A percentile compares a stretch with the other conserved stretches of the same genome.
These are phyloP conservation scores for Trachemys scripta DNA, from an alignment of 2,113 vertebrate species.

Conservation along the genomic window DNA sequence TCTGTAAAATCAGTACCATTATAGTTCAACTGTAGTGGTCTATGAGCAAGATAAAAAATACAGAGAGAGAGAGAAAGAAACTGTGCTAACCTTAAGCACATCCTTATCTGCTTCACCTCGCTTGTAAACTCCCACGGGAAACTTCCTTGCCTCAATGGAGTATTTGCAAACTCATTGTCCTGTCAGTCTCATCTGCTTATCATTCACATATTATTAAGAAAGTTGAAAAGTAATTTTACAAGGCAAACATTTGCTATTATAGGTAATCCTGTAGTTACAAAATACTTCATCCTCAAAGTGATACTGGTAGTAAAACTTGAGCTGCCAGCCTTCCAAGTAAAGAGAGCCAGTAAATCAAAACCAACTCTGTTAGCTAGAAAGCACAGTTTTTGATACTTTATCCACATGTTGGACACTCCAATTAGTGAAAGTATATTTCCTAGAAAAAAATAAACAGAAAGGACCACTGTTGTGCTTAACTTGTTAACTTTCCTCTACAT, in stretches of 20 bases:
- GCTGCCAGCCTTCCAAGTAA: constrained; percentile 37
- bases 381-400: constrained; percentile 49
- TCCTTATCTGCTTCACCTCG: background rate
- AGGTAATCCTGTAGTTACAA: constrained; percentile 52
- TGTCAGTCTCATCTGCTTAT: background rate
- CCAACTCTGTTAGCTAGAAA: constrained; percentile 45
- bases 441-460: constrained; percentile 52
- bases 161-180: background rate
- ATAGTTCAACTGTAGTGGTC: background rate
- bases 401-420: constrained; percentile 10
- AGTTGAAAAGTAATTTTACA: constrained; percentile 3
- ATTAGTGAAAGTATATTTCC: constrained; percentile 67
- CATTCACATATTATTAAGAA: background rate
- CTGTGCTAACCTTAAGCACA: background rate
- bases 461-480: constrained; percentile 54
- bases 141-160: background rate
- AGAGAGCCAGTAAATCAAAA: constrained; percentile 54
- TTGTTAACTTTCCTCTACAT: constrained; percentile 59
- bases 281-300: constrained; percentile 29
- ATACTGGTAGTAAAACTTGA: constrained; percentile 45
- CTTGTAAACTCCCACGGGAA: background rate
- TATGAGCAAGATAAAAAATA: background rate
- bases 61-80: background rate
- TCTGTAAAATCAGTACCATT: background rate
- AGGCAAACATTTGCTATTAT: constrained; percentile 41